Evolutionary conservation across 2,888 invertebrate species (phyloP), one percentile per base, ranked within the genome.

Genomic region (Troides helena): DNA sequence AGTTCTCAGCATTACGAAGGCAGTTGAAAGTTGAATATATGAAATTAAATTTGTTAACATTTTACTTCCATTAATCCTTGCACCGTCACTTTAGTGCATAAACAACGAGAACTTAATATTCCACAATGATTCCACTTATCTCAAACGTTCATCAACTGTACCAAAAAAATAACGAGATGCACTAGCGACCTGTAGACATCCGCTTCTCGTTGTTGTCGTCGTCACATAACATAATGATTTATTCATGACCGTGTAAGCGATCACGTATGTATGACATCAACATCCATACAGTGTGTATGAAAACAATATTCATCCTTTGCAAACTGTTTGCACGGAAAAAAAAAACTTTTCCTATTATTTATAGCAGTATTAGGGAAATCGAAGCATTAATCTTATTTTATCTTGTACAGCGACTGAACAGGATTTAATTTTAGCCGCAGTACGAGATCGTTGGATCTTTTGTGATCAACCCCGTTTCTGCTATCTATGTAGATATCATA

Each of bases 251-350:
- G 69, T 65, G 58, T 61, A 68, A 63, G 68, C 68, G 67, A 73
- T 69, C 73, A 65, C 64, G 69, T 68, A 72, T 59, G 70, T 72
- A 74, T 74, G 74, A 74, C 74, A 74, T 74, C 74, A 74, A 74
- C 71, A 56, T 62, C 68, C 66, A 71, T 65, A 72, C 69, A 71
- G 43, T 66, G 39, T 63, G 56, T 67, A 63, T 67, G 63, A 59
- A 62, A 58, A 67, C 61, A 62, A 57, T 46, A 63, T 56, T 36
- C 59, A 63, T 53, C 39, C 59, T 21, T 59, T 59, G 58, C 36
- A 30, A 68, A 61, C 8, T 62, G 60, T 70, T 67, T 39, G 60
- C 36, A 63, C 63, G 23, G 17, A 46, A 25, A 57, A 67, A 62
- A 10, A 43, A 25, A 65, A 58, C 57, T 18, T 43, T 7, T 39